Percentiles rank a stretch among this genome's conserved stretches.
phyloP scores from a whole-genome alignment of 2,797 vertebrate species.

The Perdix hodgsoniae region DNA sequence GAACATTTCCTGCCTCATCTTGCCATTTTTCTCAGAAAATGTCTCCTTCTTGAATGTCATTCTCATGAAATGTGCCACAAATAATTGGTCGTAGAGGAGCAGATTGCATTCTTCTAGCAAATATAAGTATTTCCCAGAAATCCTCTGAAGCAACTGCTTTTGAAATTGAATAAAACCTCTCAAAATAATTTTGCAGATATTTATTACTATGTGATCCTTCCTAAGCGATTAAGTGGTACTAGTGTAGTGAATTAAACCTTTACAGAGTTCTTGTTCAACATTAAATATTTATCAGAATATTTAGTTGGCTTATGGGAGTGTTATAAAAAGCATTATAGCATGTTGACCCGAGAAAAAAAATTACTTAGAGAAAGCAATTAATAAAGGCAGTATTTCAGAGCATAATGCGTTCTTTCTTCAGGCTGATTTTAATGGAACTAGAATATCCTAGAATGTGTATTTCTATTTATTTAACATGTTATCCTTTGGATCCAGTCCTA shows the following conservation, averaged over 20 bases:
- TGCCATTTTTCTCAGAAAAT: constrained; percentile 65
- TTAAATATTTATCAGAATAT: constrained; percentile 33
- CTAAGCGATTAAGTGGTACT: constrained; percentile 7
- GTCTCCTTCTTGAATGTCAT: constrained; percentile 49
- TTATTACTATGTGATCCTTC: background rate
- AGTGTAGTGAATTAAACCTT: constrained; percentile 30
- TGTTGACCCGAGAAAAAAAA: background rate
- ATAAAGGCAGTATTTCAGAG: background rate
- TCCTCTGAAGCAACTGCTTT: constrained; percentile 54
- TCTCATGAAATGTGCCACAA: constrained; percentile 48
- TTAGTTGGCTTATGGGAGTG: constrained; percentile 23
- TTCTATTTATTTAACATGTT: constrained; percentile 21
- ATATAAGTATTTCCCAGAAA: constrained; percentile 66
- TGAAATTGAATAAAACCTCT: constrained; percentile 61
- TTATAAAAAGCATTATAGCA: background rate
- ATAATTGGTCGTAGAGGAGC: constrained; percentile 60
- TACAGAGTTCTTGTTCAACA: background rate
- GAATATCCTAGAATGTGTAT: background rate
- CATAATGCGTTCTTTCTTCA: background rate
- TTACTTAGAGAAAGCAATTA: background rate
- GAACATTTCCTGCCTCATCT: constrained; percentile 33
- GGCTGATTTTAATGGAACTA: background rate
- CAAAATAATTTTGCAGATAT: constrained; percentile 48
- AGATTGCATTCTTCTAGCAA: constrained; percentile 56
- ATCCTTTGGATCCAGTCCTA: background rate